These are phyloP conservation scores for Antheraea pernyi DNA, from an alignment of 1,140 invertebrate species.

Conservation along the genomic window DNA sequence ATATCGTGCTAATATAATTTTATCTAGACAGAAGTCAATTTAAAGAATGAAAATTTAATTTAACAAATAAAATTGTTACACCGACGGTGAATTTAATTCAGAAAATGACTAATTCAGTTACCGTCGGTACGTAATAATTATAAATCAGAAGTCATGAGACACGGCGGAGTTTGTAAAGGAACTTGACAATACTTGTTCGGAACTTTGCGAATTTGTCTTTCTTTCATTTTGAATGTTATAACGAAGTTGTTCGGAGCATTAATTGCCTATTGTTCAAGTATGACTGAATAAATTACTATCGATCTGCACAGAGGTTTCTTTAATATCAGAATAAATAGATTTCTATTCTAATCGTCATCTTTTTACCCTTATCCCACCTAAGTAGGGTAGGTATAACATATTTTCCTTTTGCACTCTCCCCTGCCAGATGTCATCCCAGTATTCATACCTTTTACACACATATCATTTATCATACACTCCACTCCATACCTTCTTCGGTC, in stretches of 20 bases:
- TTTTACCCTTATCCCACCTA: too few relatives aligned
- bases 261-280: constrained; percentile 10
- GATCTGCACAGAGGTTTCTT: not conserved
- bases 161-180: constrained; percentile 20
- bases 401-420: too few relatives aligned
- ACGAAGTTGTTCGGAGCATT: constrained; percentile 6
- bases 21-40: too few relatives aligned
- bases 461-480: too few relatives aligned
- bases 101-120: constrained; percentile 6
- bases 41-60: too few relatives aligned
- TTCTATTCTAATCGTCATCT: too few relatives aligned
- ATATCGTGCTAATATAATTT: too few relatives aligned
- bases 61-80: too few relatives aligned
- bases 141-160: constrained; percentile 29
- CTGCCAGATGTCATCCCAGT: too few relatives aligned
- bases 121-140: constrained; percentile 18
- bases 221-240: constrained; percentile 24
- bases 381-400: too few relatives aligned
- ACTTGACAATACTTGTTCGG: constrained; percentile 11
- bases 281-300: not conserved
- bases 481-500: too few relatives aligned
- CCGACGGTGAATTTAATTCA: not conserved
- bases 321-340: not conserved
- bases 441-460: too few relatives aligned
- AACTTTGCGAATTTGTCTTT: constrained; percentile 27